Evolutionary conservation across 2,888 invertebrate species (phyloP).

Genomic region (Catotricha subobsoleta): DNA sequence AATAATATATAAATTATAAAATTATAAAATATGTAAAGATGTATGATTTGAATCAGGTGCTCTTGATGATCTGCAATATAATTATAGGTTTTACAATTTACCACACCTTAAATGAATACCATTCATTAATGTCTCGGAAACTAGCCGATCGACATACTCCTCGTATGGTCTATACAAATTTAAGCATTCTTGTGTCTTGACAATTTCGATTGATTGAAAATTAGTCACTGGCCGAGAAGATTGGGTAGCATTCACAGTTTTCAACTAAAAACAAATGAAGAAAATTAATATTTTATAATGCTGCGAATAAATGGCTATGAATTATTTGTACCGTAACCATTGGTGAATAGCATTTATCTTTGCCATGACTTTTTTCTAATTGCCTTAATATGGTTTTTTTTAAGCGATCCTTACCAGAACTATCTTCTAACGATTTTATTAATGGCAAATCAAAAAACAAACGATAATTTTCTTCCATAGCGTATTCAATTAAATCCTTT

Average conservation of each 20-base stretch:
- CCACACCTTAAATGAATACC: constrained; percentile 22
- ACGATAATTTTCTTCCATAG: constrained; percentile 22
- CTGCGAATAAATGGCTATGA: not conserved
- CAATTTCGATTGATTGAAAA: constrained; percentile 12
- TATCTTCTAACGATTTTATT: constrained; percentile 17
- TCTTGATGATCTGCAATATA: too few species aligned
- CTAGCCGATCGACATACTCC: constrained; percentile 22
- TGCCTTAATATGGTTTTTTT: not conserved
- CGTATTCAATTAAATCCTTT: constrained; percentile 18
- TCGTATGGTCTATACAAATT: constrained; percentile 35
- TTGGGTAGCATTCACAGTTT: too few species aligned
- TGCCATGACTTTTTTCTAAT: not conserved
- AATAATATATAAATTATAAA: not conserved
- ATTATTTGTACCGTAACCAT: too few species aligned
- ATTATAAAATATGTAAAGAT: too few species aligned
- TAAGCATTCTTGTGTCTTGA: constrained; percentile 31
- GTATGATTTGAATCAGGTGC: too few species aligned
- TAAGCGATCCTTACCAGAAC: constrained; percentile 13
- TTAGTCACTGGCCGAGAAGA: too few species aligned
- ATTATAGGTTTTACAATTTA: too few species aligned
- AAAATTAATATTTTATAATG: too few species aligned
- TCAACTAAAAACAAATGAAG: too few species aligned
- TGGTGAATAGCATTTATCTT: too few species aligned
- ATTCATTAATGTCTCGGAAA: constrained; percentile 19
- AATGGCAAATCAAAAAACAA: constrained; percentile 17